Percentiles rank a stretch among this genome's conserved stretches.
phyloP scores from a whole-genome alignment of 1,140 invertebrate species.

The Bombus waltoni region DNA sequence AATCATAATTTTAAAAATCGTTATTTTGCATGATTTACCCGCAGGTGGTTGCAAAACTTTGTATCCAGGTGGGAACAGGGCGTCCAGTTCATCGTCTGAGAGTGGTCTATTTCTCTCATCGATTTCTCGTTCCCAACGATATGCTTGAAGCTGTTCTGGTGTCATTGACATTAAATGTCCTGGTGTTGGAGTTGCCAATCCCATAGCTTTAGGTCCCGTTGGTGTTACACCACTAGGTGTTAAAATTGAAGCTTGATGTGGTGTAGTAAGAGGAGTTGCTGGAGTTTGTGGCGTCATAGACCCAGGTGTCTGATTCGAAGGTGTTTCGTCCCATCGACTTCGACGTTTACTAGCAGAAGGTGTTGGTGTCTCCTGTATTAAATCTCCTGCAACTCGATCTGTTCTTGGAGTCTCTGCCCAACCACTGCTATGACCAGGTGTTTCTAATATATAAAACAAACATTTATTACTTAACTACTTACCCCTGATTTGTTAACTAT shows the following conservation, averaged over 20 bases:
- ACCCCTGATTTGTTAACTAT: not conserved
- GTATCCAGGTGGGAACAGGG: slow-evolving; percentile 98
- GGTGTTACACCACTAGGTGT: slow-evolving; percentile 91
- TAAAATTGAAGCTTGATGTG: slow-evolving; percentile 84
- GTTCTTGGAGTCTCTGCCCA: slow-evolving; percentile 99
- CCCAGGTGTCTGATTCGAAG: slow-evolving; percentile 88
- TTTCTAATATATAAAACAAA: slow-evolving; percentile 85
- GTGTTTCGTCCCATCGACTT: slow-evolving; percentile 98
- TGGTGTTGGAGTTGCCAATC: slow-evolving; percentile 97
- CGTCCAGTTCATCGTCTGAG: slow-evolving; percentile 98
- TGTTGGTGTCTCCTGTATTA: slow-evolving; percentile 95
- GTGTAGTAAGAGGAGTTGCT: slow-evolving; percentile 87
- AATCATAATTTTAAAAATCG: not conserved
- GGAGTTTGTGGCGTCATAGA: slow-evolving; percentile 90
- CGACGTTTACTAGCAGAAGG: slow-evolving; percentile 95
- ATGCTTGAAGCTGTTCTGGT: slow-evolving; percentile 98
- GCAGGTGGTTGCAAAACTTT: slow-evolving; percentile 98
- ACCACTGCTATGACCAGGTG: slow-evolving; percentile 95
- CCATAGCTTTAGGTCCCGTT: slow-evolving; percentile 98
- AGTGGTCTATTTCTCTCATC: slow-evolving; percentile 98
- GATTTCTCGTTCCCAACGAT: slow-evolving; percentile 99
- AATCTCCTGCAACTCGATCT: slow-evolving; percentile 91
- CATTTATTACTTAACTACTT: not conserved
- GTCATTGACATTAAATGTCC: slow-evolving; percentile 98
- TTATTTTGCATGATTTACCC: slow-evolving; percentile 78